Percentiles rank a stretch among this genome's conserved stretches.
phyloP scores from a whole-genome alignment of 2,797 vertebrate species.

The Poecilia gillii region DNA sequence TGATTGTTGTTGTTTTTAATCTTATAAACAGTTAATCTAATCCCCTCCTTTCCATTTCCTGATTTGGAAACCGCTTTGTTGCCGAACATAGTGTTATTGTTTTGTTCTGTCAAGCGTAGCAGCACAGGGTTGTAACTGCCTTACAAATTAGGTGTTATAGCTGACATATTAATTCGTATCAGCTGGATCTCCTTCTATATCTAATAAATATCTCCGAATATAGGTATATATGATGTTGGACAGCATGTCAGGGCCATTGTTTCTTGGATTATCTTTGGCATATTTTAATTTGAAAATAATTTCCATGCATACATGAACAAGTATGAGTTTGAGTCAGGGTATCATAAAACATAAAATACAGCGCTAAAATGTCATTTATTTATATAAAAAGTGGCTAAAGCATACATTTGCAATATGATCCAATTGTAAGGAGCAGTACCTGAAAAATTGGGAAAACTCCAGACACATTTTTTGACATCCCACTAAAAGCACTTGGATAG shows the following conservation, averaged over 20 bases:
- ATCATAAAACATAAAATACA: not conserved
- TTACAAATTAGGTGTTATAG: not conserved
- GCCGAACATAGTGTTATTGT: not conserved
- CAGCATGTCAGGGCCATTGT: not conserved
- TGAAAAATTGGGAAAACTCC: not conserved
- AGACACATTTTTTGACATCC: not conserved
- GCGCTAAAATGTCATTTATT: not conserved
- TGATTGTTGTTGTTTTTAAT: not conserved
- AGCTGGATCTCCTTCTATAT: not conserved
- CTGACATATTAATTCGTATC: constrained; percentile 6
- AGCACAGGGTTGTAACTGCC: not conserved
- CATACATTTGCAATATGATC: not conserved
- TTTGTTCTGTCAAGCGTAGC: constrained; percentile 15
- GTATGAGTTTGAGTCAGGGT: not conserved
- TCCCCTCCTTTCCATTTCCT: not conserved
- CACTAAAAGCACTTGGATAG: not conserved
- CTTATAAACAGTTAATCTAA: not conserved
- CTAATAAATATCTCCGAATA: not conserved
- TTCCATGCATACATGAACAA: not conserved
- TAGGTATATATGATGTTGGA: not conserved
- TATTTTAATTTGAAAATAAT: not conserved
- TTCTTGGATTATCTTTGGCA: not conserved
- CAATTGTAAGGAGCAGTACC: not conserved
- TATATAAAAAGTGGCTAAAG: not conserved
- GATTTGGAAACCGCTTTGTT: not conserved